Evolutionary conservation across 2,113 vertebrate genomes (phyloP), one percentile per base, ranked within the genome.

Genomic region (Cyprinus carpio): DNA sequence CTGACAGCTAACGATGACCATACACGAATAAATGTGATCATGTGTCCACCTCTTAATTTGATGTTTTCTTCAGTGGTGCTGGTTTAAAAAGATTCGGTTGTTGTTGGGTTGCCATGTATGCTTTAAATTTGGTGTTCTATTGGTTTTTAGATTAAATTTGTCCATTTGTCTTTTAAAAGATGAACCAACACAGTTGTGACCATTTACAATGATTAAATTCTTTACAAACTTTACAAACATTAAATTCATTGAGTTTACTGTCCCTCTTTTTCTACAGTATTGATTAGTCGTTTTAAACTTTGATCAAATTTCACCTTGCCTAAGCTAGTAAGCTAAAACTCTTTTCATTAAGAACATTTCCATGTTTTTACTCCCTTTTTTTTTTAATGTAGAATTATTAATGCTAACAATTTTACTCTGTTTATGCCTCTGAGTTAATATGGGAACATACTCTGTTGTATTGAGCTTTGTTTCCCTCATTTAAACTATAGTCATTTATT

Each of bases 21-120:
- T 85, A 51, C 83, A 82, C 27, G 11, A 83, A 62, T 81, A 74
- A 85, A 77, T 56, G 40, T 25, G 6, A 85, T 71, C 13, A 58
- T 56, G 69, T 49, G 65, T 84, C 85, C 74, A 74, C 72, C 40
- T 46, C 29, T n/a, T 77, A 34, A 25, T 31, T 34, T 31, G 12
- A 43, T 82, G 60, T 27, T 62, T 71, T 82, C 8, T 56, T 67
- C 67, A 31, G 54, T 72, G 76, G 76, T 81, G 49, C 37, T 49
- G 69, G 64, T 80, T 60, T 60, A 29, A 60, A 23, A 82, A 69
- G 56, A 54, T 54, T 20, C 10, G 6, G 34, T 23, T 71, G 34
- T 15, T 13, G 51, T 75, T 64, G 56, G 75, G 0, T 79, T 11
- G 65, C 75, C 62, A 29, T 76, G 11, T 65, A 74, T 20, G 23